Evolutionary conservation across 2,797 vertebrate genomes (phyloP).

Genomic region (Gila robusta): DNA sequence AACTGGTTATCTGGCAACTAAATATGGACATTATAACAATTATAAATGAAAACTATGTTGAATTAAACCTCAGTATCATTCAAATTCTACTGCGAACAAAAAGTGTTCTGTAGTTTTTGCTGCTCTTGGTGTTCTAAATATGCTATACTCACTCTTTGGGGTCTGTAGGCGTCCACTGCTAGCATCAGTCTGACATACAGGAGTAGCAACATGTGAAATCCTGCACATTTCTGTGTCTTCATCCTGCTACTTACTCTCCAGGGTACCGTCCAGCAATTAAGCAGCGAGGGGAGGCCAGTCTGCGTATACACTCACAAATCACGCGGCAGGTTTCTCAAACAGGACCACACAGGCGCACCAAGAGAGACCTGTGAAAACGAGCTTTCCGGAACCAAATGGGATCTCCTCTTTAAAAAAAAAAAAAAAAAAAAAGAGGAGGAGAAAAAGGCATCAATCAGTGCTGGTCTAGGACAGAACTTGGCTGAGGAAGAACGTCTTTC

Average conservation of each 20-base stretch:
- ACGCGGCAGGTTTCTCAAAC: constrained; percentile 39
- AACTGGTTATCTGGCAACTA: background rate
- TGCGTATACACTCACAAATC: constrained; percentile 31
- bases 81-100: background rate
- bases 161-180: constrained; percentile 52
- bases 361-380: constrained; percentile 48
- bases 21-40: background rate
- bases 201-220: constrained; percentile 53
- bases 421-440: background rate
- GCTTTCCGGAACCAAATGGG: constrained; percentile 56
- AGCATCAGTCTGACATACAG: constrained; percentile 55
- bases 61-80: background rate
- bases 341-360: constrained; percentile 38
- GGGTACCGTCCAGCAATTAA: constrained; percentile 34
- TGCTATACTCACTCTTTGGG: constrained; percentile 58
- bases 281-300: constrained; percentile 34
- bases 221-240: constrained; percentile 56
- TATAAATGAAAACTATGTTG: background rate
- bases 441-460: constrained; percentile 33
- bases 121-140: constrained; percentile 1
- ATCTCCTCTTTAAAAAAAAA: constrained; percentile 30
- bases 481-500: background rate
- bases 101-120: background rate
- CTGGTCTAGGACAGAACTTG: constrained; percentile 37
- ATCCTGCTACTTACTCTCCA: constrained; percentile 56